These are phyloP conservation scores for Scylla paramamosain DNA, from an alignment of 1,140 invertebrate genomes.

Conservation along the genomic window DNA sequence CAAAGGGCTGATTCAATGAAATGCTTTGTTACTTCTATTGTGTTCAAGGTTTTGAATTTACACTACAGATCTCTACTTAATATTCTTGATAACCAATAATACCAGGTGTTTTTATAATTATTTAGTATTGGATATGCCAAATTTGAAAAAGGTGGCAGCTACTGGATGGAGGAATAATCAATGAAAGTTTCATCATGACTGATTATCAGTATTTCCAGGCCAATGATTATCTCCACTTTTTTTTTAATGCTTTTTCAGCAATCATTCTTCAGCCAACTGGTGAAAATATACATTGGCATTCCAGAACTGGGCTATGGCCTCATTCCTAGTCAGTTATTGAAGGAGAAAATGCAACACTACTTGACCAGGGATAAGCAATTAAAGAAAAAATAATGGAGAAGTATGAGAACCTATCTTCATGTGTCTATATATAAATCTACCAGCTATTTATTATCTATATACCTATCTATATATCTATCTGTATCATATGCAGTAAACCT, in stretches of 20 bases:
- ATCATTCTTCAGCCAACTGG: not conserved
- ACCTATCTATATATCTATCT: too few species aligned
- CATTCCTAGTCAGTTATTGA: not conserved
- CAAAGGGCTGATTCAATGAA: not conserved
- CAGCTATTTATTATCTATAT: too few species aligned
- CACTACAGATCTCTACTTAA: not conserved
- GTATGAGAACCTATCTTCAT: too few species aligned
- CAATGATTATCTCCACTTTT: not conserved
- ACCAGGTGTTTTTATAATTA: not conserved
- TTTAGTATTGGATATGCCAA: not conserved
- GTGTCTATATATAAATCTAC: too few species aligned
- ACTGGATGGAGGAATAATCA: not conserved
- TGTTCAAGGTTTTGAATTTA: not conserved
- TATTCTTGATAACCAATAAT: not conserved
- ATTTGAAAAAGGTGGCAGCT: slow-evolving; percentile 1
- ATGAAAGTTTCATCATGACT: not conserved
- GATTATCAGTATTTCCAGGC: not conserved
- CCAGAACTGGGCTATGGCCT: not conserved
- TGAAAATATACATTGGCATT: not conserved
- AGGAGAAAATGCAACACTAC: not conserved
- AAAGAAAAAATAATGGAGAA: not conserved
- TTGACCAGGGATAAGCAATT: not conserved
- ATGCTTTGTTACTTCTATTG: not conserved
- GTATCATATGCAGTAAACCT: too few species aligned
- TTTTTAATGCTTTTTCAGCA: not conserved